Evolutionary conservation across 2,113 vertebrate genomes (phyloP).

Genomic region (Rana temporaria): DNA sequence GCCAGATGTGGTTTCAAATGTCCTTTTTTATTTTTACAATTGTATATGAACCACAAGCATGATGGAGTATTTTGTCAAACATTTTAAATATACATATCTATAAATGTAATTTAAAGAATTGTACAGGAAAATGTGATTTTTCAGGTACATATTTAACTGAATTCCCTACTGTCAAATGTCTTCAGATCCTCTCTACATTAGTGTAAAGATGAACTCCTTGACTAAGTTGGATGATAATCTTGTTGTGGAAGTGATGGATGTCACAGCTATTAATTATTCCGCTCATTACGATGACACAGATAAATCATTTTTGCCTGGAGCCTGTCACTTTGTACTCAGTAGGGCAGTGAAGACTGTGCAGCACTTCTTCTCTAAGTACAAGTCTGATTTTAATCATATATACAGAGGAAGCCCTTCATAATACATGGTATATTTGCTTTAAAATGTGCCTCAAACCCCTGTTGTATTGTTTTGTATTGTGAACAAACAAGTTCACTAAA

Average conservation of each 20-base stretch:
- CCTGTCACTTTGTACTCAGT: slow-evolving; percentile 63
- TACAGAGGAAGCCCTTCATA: background rate
- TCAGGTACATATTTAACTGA: slow-evolving; percentile 30
- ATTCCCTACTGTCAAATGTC: slow-evolving; percentile 28
- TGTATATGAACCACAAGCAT: too few species aligned
- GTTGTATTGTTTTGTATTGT: slow-evolving; percentile 5
- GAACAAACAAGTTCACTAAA: background rate
- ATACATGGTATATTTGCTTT: background rate
- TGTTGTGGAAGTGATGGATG: slow-evolving; percentile 73
- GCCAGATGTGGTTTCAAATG: too few species aligned
- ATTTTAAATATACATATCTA: too few species aligned
- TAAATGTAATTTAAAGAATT: too few species aligned
- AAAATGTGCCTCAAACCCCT: background rate
- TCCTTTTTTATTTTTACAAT: too few species aligned
- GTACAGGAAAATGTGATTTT: slow-evolving; percentile 17
- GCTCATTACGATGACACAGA: slow-evolving; percentile 70
- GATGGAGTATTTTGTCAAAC: too few species aligned
- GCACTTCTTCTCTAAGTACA: slow-evolving; percentile 60
- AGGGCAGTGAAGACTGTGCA: slow-evolving; percentile 66
- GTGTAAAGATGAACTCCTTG: slow-evolving; percentile 52
- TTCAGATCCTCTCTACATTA: slow-evolving; percentile 57
- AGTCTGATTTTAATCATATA: slow-evolving; percentile 57
- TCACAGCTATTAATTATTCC: slow-evolving; percentile 73
- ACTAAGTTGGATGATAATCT: slow-evolving; percentile 61
- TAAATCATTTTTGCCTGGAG: slow-evolving; percentile 74